Percentiles rank a stretch among this genome's conserved stretches.
phyloP scores from a whole-genome alignment of 2,888 invertebrate genomes.

The Tholera decimalis region DNA sequence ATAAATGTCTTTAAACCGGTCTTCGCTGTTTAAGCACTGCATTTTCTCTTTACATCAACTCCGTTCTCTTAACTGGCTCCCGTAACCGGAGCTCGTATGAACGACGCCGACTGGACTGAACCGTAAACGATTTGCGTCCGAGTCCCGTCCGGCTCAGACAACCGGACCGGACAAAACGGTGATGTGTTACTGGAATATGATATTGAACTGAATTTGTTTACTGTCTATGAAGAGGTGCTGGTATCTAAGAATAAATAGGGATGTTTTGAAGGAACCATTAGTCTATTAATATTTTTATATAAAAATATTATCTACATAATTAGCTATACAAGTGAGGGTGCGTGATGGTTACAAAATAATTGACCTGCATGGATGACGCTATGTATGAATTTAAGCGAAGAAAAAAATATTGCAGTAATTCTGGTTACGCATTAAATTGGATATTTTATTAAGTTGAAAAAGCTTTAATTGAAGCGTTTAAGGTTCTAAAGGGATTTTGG shows the following conservation, averaged over 20 bases:
- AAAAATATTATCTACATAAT: too few relatives aligned
- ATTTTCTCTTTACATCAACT: neutral
- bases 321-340: too few relatives aligned
- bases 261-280: neutral
- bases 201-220: constrained; percentile 19
- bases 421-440: too few relatives aligned
- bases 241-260: neutral
- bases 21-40: too few relatives aligned
- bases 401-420: too few relatives aligned
- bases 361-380: too few relatives aligned
- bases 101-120: constrained; percentile 12
- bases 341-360: too few relatives aligned
- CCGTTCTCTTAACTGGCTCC: neutral
- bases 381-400: too few relatives aligned
- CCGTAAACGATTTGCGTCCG: constrained; percentile 42
- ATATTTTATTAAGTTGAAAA: too few relatives aligned
- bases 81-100: neutral
- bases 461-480: too few relatives aligned
- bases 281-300: neutral
- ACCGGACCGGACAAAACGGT: constrained; percentile 28
- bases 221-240: neutral
- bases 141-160: constrained; percentile 11
- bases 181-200: constrained; percentile 18
- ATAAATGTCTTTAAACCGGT: too few relatives aligned
- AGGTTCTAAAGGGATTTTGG: too few relatives aligned